Conservation (phyloP, 2,113 vertebrate genomes). For the Indicator maculatus region DNA sequence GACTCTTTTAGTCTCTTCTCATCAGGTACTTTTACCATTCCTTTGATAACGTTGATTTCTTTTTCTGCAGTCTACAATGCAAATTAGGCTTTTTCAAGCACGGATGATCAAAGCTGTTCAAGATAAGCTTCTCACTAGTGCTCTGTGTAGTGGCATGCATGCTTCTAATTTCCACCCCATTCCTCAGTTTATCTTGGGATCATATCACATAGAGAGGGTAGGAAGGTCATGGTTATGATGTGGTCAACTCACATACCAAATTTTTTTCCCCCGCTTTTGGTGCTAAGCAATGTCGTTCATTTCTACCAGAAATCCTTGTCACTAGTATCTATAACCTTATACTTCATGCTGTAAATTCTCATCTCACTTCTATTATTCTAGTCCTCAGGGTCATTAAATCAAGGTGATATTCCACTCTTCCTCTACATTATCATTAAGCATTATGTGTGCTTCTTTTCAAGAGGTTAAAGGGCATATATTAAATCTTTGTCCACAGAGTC, state of each 20-base stretch:
- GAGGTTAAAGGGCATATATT: background rate
- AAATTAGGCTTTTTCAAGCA: slow-evolving; percentile 40
- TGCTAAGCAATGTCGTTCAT: slow-evolving; percentile 9
- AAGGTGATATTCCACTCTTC: background rate
- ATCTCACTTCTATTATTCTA: background rate
- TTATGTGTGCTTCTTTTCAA: background rate
- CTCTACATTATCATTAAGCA: background rate
- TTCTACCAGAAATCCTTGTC: slow-evolving; percentile 2
- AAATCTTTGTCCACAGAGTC: background rate
- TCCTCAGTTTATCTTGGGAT: slow-evolving; percentile 56
- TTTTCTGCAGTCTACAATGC: slow-evolving; percentile 33
- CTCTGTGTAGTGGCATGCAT: slow-evolving; percentile 24
- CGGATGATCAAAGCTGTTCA: slow-evolving; percentile 50
- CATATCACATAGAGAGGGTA: slow-evolving; percentile 21
- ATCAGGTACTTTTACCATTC: slow-evolving; percentile 22
- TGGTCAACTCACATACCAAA: slow-evolving; percentile 12
- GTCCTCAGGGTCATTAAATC: background rate
- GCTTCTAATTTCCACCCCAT: slow-evolving; percentile 48
- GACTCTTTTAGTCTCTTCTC: background rate
- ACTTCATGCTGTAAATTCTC: background rate
- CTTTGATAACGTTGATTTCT: slow-evolving; percentile 6
- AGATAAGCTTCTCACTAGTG: slow-evolving; percentile 33
- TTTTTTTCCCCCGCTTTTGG: background rate
- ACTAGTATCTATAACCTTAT: background rate
- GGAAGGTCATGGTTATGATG: slow-evolving; percentile 31